These are phyloP conservation scores for Eleutherodactylus coqui DNA, from an alignment of 2,797 vertebrate species.

Conservation along the genomic window DNA sequence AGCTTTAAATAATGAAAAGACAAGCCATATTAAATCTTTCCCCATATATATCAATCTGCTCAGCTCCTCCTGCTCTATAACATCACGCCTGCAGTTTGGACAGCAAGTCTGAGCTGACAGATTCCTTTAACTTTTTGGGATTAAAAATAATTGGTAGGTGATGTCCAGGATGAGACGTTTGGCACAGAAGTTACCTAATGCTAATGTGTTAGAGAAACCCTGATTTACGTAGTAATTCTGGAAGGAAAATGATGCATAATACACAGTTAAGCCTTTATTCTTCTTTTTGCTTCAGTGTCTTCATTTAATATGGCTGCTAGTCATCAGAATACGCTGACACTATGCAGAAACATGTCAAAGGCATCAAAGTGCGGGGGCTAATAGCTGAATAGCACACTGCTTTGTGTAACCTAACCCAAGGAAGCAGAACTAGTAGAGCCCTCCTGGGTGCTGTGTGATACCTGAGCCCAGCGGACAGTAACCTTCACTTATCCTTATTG, in stretches of 20 bases:
- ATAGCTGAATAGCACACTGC: slow-evolving; percentile 18
- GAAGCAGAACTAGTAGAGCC: neutral
- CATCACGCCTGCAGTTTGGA: too few species aligned
- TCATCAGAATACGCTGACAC: slow-evolving; percentile 41
- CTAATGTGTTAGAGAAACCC: neutral
- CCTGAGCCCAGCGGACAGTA: slow-evolving; percentile 36
- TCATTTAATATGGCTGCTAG: neutral
- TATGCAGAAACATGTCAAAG: neutral
- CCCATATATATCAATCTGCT: too few species aligned
- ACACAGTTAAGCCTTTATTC: neutral
- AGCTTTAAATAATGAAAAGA: too few species aligned
- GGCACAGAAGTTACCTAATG: neutral
- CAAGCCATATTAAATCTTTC: too few species aligned
- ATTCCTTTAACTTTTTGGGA: too few species aligned
- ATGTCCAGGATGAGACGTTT: too few species aligned
- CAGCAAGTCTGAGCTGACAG: too few species aligned
- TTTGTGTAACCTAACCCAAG: slow-evolving; percentile 62
- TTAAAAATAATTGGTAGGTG: too few species aligned
- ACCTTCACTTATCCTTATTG: slow-evolving; percentile 55
- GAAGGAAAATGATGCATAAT: neutral
- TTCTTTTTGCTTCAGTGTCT: neutral
- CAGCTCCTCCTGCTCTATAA: too few species aligned
- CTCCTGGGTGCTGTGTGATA: slow-evolving; percentile 35
- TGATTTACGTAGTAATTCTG: neutral
- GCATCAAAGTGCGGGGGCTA: neutral